Evolutionary conservation across 30 jellyfish, hydroid and myxozoan species (phyloP), one percentile per base, ranked within the genome.

Genomic region (Rhopilema esculentum): DNA sequence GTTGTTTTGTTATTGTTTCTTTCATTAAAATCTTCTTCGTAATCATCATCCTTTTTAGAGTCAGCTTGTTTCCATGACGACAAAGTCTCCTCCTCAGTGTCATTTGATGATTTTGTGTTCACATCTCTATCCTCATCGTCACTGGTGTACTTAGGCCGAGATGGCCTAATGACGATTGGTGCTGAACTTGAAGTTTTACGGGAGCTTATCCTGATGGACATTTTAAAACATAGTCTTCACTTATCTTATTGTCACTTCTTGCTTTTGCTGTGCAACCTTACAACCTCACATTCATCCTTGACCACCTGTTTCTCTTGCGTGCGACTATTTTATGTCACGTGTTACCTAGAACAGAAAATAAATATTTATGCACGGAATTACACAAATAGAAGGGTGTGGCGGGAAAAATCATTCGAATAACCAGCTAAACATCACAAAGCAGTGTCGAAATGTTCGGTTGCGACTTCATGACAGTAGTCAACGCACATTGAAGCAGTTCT

Each of bases 191-290:
- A n/a, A 1, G 82, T 32, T 51, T 66, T 85, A 0, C 84, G 49
- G 29, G 88, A 71, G 72, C 94, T 85, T 26, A 85, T 85, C 62
- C 78, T 74, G 29, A 85, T 85, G 6, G 94, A 85, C 94, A 85
- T 85, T 66, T 85, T 85, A 48, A n/a, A 24, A 77, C 83, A 72
- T 85, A 48, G 26, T 65, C 78, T 53, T 61, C 70, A 72, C 67
- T 53, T 8, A 21, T 7, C 17, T 81, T 12, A 40, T 6, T 12
- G 57, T 40, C 9, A 12, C 57, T 40, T 40, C 12, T 40, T 12
- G 57, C 12, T 40, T 12, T 40, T 40, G 57, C 57, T 2, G n/a
- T n/a, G n/a, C 6, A 40, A 40, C 6, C 6, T 12, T 40, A 40
- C 9, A 12, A 40, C 57, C 12, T 40, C 6, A 2, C 57, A 2